Percentiles rank a stretch among this genome's conserved stretches.
Conservation (phyloP, 2,888 invertebrate genomes). For the Mythimna albipuncta region DNA sequence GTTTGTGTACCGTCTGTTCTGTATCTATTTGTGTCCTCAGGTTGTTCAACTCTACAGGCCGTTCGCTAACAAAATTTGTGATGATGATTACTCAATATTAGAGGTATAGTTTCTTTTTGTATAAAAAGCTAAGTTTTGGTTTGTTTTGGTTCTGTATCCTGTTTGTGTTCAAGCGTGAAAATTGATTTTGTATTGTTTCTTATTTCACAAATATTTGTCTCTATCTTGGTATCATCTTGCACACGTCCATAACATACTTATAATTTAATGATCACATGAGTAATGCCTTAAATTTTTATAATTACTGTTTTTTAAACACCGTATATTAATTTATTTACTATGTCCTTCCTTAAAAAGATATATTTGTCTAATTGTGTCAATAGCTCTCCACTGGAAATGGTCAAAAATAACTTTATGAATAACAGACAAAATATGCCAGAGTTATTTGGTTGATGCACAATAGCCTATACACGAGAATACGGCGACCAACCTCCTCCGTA, state of each 20-base stretch:
- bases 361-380: slow-evolving; percentile 6
- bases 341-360: not conserved
- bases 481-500: slow-evolving; percentile 88
- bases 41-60: slow-evolving; percentile 84
- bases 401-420: slow-evolving; percentile 36
- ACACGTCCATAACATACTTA: not conserved
- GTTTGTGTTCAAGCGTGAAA: not conserved
- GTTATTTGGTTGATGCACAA: slow-evolving; percentile 82
- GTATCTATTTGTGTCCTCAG: slow-evolving; percentile 85
- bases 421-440: slow-evolving; percentile 76
- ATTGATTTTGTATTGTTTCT: not conserved
- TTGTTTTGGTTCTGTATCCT: not conserved
- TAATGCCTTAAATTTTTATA: slow-evolving; percentile 22
- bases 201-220: not conserved
- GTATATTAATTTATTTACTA: not conserved
- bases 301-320: not conserved
- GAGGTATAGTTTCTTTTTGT: not conserved
- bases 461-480: slow-evolving; percentile 83
- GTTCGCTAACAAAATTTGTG: slow-evolving; percentile 45
- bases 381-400: not conserved
- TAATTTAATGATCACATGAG: not conserved
- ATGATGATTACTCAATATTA: slow-evolving; percentile 55
- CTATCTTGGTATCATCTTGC: not conserved
- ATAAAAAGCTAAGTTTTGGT: not conserved
- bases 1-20: slow-evolving; percentile 74